Evolutionary conservation across 1,140 invertebrate species (phyloP).

Genomic region (Drosophila micromelanica): DNA sequence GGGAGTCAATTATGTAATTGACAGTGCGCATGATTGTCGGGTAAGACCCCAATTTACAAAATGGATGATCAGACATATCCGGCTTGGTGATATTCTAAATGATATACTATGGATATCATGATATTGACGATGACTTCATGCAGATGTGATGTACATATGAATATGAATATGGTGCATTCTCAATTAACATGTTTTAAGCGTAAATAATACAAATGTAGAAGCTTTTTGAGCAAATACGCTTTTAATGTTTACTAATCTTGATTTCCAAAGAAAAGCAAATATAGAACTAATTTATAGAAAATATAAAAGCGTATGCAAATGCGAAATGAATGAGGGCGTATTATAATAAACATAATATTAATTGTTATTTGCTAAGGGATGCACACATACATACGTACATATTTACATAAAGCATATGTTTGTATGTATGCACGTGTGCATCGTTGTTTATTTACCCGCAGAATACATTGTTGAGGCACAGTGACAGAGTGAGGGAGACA

Average conservation of each 20-base stretch:
- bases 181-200: slow-evolving; percentile 18
- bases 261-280: neutral
- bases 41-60: slow-evolving; percentile 1
- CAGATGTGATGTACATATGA: slow-evolving; percentile 13
- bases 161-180: neutral
- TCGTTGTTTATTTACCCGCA: slow-evolving; percentile 70
- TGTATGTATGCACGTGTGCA: slow-evolving; percentile 7
- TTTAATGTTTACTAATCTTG: slow-evolving; percentile 10
- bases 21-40: neutral
- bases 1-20: slow-evolving; percentile 71
- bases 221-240: neutral
- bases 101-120: neutral
- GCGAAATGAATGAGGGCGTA: slow-evolving; percentile 7
- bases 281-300: slow-evolving; percentile 18
- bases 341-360: slow-evolving; percentile 23
- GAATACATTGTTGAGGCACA: slow-evolving; percentile 65
- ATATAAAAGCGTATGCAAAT: no score
- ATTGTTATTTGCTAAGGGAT: slow-evolving; percentile 13
- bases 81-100: slow-evolving; percentile 21
- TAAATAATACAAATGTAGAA: neutral
- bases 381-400: slow-evolving; percentile 1
- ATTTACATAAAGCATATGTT: neutral
- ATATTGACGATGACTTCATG: slow-evolving; percentile 32
- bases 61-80: slow-evolving; percentile 63
- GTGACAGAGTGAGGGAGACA: no score